Conservation (phyloP, 2,888 invertebrate species). For the Drosophila rellima region DNA sequence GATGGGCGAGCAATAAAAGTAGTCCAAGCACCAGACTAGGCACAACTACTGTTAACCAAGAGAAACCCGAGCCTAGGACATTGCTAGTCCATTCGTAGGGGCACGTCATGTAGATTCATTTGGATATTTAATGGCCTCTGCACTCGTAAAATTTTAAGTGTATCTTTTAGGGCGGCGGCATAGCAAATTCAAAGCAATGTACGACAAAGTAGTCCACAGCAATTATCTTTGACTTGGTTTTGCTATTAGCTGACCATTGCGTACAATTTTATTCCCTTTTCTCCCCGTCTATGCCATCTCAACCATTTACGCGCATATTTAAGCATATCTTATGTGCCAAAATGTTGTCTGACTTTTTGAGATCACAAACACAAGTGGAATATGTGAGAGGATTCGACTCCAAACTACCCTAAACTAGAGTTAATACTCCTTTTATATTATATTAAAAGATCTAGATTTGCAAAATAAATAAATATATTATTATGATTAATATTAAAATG, state of each 20-base stretch:
- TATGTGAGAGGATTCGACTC: conserved; percentile 16
- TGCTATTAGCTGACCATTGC: conserved; percentile 73
- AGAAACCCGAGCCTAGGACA: conserved; percentile 7
- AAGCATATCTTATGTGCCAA: conserved; percentile 71
- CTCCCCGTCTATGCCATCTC: not conserved
- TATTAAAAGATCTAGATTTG: not conserved
- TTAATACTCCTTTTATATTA: conserved; percentile 6
- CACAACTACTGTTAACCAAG: conserved; percentile 34
- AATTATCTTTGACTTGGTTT: conserved; percentile 78
- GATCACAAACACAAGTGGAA: conserved; percentile 40
- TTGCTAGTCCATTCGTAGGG: conserved; percentile 11
- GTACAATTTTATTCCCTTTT: conserved; percentile 3
- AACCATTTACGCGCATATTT: conserved; percentile 73
- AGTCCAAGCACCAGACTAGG: conserved; percentile 38
- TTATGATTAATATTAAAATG: too few species aligned
- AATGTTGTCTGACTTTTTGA: conserved; percentile 45
- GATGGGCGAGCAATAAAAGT: conserved; percentile 70
- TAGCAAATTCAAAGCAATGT: conserved; percentile 60
- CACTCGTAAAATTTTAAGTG: conserved; percentile 75
- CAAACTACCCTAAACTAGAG: conserved; percentile 18
- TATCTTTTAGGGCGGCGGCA: conserved; percentile 50
- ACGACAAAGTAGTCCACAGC: conserved; percentile 66
- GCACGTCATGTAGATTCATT: conserved; percentile 65
- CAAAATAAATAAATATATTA: too few species aligned
- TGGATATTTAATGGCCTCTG: conserved; percentile 72